Evolutionary conservation across 30 jellyfish, hydroid and myxozoan species (phyloP), one percentile per base, ranked within the genome.

Genomic region (Sanderia malayensis): DNA sequence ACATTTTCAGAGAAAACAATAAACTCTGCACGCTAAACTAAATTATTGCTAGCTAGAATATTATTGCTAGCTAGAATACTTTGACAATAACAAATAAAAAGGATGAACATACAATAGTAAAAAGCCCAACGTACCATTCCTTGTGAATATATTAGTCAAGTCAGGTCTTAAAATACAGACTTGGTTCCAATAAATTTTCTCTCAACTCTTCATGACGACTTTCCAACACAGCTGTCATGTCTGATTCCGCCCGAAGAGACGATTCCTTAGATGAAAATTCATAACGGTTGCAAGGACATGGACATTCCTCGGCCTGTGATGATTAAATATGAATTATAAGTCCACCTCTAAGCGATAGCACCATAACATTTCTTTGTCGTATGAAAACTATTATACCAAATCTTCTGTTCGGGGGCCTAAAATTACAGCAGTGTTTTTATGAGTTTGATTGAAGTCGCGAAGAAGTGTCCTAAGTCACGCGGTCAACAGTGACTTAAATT

Each of bases 101-200:
- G n/a, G n/a, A n/a, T n/a, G n/a, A n/a, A n/a, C n/a, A n/a, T n/a
- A n/a, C n/a, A n/a, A n/a, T n/a, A n/a, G n/a, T n/a, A n/a, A n/a
- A n/a, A n/a, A n/a, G n/a, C n/a, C n/a, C n/a, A n/a, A n/a, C n/a
- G n/a, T n/a, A n/a, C n/a, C n/a, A n/a, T n/a, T n/a, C n/a, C n/a
- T n/a, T n/a, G n/a, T n/a, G n/a, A n/a, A n/a, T n/a, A n/a, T n/a
- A n/a, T n/a, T n/a, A n/a, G n/a, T n/a, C 52, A 37, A 13, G 11
- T 49, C 31, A 69, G 30, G 4, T 20, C 45, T 57, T 49, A 19
- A 58, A 59, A 59, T 81, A 81, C 45, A 81, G 82, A 46, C 80
- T 81, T 27, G 93, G 74, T 73, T 81, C 93, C 31, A 81, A 76
- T 46, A 81, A 33, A 44, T 81, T 69, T 32, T 81, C 93, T 57